A percentile compares a stretch with the other conserved stretches of the same genome.
Evolutionary conservation across 1,140 invertebrate species (phyloP).

Genomic region (Calycopis cecrops): DNA sequence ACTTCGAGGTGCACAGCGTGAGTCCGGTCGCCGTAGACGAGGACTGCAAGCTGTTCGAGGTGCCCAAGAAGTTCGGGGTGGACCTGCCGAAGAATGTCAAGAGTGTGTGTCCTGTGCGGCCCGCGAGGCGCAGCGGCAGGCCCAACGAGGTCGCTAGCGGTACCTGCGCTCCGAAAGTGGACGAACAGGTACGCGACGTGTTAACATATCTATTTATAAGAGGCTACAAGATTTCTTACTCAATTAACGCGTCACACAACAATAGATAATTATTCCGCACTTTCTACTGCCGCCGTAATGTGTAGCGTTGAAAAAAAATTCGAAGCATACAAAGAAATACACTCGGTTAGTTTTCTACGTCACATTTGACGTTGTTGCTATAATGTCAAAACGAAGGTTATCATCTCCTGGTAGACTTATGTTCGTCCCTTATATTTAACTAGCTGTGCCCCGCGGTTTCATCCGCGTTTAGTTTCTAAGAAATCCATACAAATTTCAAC

Average conservation of each 20-base stretch:
- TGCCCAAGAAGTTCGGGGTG: slow-evolving; percentile 53
- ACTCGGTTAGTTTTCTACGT: no score
- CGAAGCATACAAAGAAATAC: no score
- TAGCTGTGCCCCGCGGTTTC: no score
- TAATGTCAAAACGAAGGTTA: no score
- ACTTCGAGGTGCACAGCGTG: slow-evolving; percentile 45
- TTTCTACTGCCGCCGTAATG: neutral
- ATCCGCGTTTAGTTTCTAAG: no score
- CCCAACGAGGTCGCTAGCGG: slow-evolving; percentile 70
- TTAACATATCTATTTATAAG: slow-evolving; percentile 59
- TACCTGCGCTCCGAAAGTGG: slow-evolving; percentile 69
- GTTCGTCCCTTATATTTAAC: no score
- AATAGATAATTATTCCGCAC: slow-evolving; percentile 11
- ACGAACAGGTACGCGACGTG: slow-evolving; percentile 68
- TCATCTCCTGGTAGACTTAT: no score
- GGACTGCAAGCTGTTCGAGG: slow-evolving; percentile 54
- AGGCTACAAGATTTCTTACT: slow-evolving; percentile 20
- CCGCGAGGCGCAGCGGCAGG: slow-evolving; percentile 52
- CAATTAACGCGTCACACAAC: slow-evolving; percentile 10
- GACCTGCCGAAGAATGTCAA: slow-evolving; percentile 51
- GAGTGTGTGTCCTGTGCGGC: slow-evolving; percentile 60
- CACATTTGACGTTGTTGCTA: no score
- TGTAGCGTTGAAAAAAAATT: no score
- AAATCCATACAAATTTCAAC: no score
- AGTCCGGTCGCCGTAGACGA: slow-evolving; percentile 36